Evolutionary conservation across 2,888 invertebrate species (phyloP).

Genomic region (Himalopsyche tibetana): DNA sequence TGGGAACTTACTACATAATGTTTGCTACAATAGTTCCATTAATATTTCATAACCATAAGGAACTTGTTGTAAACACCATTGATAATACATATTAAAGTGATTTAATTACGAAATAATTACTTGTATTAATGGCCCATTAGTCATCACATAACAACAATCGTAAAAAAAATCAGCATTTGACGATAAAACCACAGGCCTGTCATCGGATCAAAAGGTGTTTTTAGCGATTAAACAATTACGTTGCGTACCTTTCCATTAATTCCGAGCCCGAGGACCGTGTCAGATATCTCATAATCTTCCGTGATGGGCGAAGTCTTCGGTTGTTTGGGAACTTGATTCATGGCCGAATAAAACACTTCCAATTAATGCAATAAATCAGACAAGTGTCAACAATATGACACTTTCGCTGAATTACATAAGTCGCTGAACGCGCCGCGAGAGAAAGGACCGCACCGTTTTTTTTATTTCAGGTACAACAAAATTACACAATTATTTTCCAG

Average conservation of each 20-base stretch:
- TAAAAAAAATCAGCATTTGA: conserved; percentile 7
- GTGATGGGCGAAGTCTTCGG: conserved; percentile 83
- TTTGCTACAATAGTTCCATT: too few relatives aligned
- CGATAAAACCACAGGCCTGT: conserved; percentile 32
- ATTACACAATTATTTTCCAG: neutral
- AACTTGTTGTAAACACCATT: too few relatives aligned
- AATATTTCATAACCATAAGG: too few relatives aligned
- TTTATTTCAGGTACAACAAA: neutral
- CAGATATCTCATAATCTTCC: conserved; percentile 94
- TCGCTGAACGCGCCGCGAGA: neutral
- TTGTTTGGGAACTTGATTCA: conserved; percentile 57
- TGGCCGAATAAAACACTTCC: conserved; percentile 46
- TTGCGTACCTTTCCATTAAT: conserved; percentile 92
- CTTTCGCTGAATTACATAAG: conserved; percentile 50
- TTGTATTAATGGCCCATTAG: conserved; percentile 27
- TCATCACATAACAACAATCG: conserved; percentile 44
- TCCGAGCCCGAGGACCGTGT: conserved; percentile 95
- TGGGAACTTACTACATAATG: too few relatives aligned
- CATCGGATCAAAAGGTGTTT: neutral
- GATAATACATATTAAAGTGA: neutral
- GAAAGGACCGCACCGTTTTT: neutral
- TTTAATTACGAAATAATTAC: conserved; percentile 3
- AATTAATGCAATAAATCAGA: conserved; percentile 31
- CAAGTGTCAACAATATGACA: conserved; percentile 45
- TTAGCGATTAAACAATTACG: neutral